Conservation (phyloP, 2,888 invertebrate species). For the Ceratothoa steindachneri region DNA sequence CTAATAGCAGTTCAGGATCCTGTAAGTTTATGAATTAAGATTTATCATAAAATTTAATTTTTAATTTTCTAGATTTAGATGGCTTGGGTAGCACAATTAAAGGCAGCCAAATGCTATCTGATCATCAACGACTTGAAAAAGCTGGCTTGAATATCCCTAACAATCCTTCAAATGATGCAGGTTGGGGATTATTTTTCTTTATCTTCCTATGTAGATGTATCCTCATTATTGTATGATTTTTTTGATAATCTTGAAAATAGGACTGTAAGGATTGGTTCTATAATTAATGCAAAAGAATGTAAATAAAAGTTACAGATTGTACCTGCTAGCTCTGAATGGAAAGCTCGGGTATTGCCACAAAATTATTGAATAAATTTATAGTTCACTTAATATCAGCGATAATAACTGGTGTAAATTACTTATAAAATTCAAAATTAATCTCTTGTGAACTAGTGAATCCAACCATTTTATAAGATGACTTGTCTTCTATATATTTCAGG, state of each 20-base stretch:
- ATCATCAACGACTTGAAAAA: conserved; percentile 78
- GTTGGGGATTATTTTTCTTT: background rate
- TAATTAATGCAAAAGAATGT: too few relatives aligned
- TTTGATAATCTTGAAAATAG: background rate
- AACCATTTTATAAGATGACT: background rate
- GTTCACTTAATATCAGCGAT: too few relatives aligned
- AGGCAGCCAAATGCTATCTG: conserved; percentile 72
- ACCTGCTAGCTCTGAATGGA: too few relatives aligned
- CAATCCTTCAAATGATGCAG: background rate
- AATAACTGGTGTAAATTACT: too few relatives aligned
- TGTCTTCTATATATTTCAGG: conserved; percentile 49
- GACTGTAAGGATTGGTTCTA: background rate
- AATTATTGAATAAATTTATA: too few relatives aligned
- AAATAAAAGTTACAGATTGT: too few relatives aligned
- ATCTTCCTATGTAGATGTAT: background rate
- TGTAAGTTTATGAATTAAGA: too few relatives aligned
- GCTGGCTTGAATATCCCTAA: conserved; percentile 58
- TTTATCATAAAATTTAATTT: too few relatives aligned
- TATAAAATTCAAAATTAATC: too few relatives aligned
- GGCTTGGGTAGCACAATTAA: conserved; percentile 69
- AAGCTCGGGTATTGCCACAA: too few relatives aligned
- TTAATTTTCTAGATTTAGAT: conserved; percentile 69
- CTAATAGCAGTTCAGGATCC: too few relatives aligned
- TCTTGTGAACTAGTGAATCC: too few relatives aligned
- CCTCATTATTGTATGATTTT: background rate